Base-by-base conservation (phyloP, 2,113 vertebrate genomes). In the Chrysochloris asiatica region DNA sequence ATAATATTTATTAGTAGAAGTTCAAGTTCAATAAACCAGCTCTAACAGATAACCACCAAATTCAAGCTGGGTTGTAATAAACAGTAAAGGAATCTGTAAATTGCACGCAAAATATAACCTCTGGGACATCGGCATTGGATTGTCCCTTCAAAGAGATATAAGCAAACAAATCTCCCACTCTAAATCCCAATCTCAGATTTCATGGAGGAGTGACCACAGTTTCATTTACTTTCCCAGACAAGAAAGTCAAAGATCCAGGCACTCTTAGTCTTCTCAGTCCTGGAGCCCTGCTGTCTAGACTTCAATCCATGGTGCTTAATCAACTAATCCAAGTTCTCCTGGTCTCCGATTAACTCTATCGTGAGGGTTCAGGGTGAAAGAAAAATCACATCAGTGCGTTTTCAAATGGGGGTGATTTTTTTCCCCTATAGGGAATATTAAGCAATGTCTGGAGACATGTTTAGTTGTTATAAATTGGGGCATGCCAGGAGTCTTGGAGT, bases 1-100 rank as follows among this genome's bases (percentile, higher is more conserved):
- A 79, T 76, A 38, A 67, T 30, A 69, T 65, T 50, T 59, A 59
- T 69, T 69, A 41, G 50, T 73, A 45, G 48, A 76, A 89, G 22
- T 59, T 82, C 54, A 83, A 82, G 82, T 87, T 89, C 59, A n/a
- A 3, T 61, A 54, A 89, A n/a, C 36, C 13, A 69, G 41, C 50
- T 81, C 24, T 24, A 48, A 50, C 17, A 45, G 63, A 61, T 59
- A 79, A 69, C 4, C 65, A 78, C 21, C 21, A 54, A 28, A 47
- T 33, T 82, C 4, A 8, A 48, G 8, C 16, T 69, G 54, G 63
- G 2, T 26, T 80, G 6, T 36, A 5, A 82, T 48, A 75, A 77
- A 81, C 36, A 79, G 59, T 45, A 33, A 67, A 75, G 45, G 71
- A 72, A 67, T 86, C 69, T 79, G 33, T 38, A 83, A 72, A n/a